phyloP scores from a whole-genome alignment of 1,140 invertebrate species.

The Camponotus vicinus region DNA sequence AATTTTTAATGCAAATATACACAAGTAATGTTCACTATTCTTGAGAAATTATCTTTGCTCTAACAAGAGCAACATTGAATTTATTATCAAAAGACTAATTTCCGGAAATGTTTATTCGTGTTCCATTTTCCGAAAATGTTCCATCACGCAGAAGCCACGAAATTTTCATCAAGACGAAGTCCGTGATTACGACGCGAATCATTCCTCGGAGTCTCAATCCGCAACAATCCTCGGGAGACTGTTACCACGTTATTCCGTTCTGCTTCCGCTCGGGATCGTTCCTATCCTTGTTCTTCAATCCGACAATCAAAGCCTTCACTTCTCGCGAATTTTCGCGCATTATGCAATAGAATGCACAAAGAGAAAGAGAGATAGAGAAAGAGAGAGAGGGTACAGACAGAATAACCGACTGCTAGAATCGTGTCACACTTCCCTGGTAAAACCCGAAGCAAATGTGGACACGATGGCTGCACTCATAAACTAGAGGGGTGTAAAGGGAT shows the following conservation, averaged over 20 bases:
- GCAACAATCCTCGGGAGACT: conserved; percentile 19
- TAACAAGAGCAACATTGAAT: background rate
- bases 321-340: background rate
- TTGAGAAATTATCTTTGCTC: background rate
- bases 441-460: conserved; percentile 65
- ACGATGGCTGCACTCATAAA: conserved; percentile 67
- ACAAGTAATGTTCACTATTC: background rate
- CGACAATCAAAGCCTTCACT: conserved; percentile 1
- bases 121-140: conserved; percentile 4
- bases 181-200: conserved; percentile 29
- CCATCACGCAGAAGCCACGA: background rate
- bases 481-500: conserved; percentile 70
- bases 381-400: conserved; percentile 14
- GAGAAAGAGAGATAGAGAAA: too few species aligned
- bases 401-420: conserved; percentile 32
- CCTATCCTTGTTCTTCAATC: conserved; percentile 22
- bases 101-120: background rate
- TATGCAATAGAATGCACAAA: background rate
- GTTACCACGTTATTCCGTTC: conserved; percentile 28
- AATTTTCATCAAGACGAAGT: conserved; percentile 50
- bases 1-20: background rate
- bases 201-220: conserved; percentile 8
- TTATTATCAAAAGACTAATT: background rate
- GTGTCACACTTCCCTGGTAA: conserved; percentile 65
- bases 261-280: background rate